Evolutionary conservation across 2,113 vertebrate species (phyloP).

Genomic region (Tachycineta bicolor): DNA sequence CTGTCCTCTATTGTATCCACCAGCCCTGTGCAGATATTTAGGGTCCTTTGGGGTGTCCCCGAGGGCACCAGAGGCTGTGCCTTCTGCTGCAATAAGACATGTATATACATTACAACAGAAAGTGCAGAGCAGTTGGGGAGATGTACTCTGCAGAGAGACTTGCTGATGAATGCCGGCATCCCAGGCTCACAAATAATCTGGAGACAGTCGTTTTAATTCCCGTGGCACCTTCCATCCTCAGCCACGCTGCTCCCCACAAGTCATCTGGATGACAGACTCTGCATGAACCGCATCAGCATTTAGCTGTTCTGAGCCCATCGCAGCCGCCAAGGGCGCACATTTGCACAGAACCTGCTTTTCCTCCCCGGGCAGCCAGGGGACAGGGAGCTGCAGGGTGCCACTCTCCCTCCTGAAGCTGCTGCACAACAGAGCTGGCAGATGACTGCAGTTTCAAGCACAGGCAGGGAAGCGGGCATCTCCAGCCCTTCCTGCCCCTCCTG

Average conservation of each 20-base stretch:
- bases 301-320: background rate
- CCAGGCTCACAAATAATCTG: background rate
- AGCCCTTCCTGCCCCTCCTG: background rate
- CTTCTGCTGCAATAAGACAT: rapidly evolving
- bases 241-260: background rate
- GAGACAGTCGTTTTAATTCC: conserved; percentile 5
- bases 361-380: background rate
- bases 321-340: background rate
- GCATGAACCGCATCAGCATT: background rate
- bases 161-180: background rate
- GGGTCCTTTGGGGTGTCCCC: background rate
- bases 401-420: background rate
- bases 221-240: background rate
- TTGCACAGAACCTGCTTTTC: background rate
- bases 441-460: background rate
- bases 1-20: background rate
- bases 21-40: background rate
- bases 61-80: background rate
- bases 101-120: background rate
- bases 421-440: background rate
- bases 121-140: background rate
- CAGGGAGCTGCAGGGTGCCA: background rate
- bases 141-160: background rate
- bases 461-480: background rate
- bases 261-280: background rate